phyloP scores from a whole-genome alignment of 2,888 invertebrate species.

The Podotricha telesiphe region DNA sequence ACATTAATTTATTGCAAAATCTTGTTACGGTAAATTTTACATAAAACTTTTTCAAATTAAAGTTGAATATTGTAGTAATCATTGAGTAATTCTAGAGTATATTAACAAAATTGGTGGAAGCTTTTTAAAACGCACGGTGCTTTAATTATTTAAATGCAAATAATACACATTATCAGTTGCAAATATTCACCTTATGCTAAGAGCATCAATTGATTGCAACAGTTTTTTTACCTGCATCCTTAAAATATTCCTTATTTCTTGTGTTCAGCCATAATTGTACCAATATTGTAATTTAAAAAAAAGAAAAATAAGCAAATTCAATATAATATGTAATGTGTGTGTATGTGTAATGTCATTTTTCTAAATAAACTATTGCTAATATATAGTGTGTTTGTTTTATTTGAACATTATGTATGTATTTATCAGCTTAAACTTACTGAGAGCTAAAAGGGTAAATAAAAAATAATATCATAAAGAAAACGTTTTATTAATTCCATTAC shows the following conservation, averaged over 20 bases:
- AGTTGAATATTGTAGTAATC: neutral
- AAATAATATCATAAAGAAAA: slow-evolving; percentile 51
- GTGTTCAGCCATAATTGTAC: neutral
- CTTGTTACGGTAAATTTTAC: neutral
- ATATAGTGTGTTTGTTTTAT: neutral
- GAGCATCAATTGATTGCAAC: too few species aligned
- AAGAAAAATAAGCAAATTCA: too few species aligned
- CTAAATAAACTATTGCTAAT: neutral
- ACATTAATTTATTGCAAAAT: neutral
- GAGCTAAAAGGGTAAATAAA: slow-evolving; percentile 11
- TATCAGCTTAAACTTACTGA: too few species aligned
- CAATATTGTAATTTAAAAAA: neutral
- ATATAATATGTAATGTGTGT: slow-evolving; percentile 3
- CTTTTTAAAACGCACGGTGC: neutral
- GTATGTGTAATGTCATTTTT: slow-evolving; percentile 19
- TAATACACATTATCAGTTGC: neutral
- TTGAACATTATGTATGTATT: neutral
- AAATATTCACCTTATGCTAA: neutral
- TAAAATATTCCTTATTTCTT: neutral
- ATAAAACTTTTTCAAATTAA: neutral
- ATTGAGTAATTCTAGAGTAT: neutral
- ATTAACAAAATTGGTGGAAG: neutral
- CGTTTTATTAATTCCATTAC: slow-evolving; percentile 71
- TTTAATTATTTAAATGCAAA: neutral
- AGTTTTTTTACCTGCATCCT: neutral